Evolutionary conservation across 2,113 vertebrate genomes (phyloP).

Genomic region (Herpetotheres cachinnans): DNA sequence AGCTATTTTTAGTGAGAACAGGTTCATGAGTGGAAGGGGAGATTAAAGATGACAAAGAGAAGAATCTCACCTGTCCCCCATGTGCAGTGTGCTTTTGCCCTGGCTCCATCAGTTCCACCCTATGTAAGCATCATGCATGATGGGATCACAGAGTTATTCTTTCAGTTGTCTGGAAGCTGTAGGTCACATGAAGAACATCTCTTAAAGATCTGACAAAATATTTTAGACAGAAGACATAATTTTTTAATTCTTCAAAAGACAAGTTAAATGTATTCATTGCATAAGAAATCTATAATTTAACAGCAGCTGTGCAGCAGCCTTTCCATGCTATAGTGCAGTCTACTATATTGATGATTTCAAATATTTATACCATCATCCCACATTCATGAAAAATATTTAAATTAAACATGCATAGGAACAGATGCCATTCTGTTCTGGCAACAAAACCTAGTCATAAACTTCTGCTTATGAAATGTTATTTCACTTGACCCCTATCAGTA

Average conservation of each 20-base stretch:
- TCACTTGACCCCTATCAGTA: conserved; percentile 63
- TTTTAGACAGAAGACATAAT: conserved; percentile 67
- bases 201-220: conserved; percentile 58
- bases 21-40: not conserved
- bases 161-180: conserved; percentile 47
- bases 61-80: not conserved
- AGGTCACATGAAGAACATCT: conserved; percentile 57
- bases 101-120: not conserved
- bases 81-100: not conserved
- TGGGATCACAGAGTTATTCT: conserved; percentile 34
- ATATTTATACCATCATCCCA: conserved; percentile 73
- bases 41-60: conserved; percentile 28
- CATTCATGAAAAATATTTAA: conserved; percentile 73
- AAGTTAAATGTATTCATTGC: conserved; percentile 71
- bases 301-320: conserved; percentile 67
- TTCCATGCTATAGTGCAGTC: conserved; percentile 67
- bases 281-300: conserved; percentile 73
- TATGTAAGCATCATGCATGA: not conserved
- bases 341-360: conserved; percentile 73
- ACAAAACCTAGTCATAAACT: conserved; percentile 67
- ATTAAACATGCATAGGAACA: conserved; percentile 72
- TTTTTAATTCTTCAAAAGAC: conserved; percentile 72
- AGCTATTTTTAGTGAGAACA: conserved; percentile 40
- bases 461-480: conserved; percentile 64
- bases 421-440: conserved; percentile 69